These are phyloP conservation scores for Nanorana parkeri DNA, from an alignment of 2,113 vertebrate genomes.

Conservation along the genomic window DNA sequence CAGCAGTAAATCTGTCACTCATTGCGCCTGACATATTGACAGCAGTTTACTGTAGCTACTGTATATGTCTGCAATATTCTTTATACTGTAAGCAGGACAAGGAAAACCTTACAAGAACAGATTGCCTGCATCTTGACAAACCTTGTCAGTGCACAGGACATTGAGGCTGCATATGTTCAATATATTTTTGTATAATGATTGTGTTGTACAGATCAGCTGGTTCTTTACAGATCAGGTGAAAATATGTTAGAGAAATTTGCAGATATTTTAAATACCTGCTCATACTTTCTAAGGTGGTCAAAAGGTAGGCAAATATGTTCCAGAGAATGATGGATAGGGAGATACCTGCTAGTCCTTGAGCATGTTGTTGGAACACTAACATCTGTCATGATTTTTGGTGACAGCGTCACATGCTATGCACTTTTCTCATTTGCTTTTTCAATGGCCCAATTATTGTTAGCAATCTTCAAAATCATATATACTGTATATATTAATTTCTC, in stretches of 20 bases:
- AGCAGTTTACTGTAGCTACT: constrained; percentile 53
- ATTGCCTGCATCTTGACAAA: background rate
- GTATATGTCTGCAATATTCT: background rate
- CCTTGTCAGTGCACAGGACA: background rate
- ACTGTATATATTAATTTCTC: no score
- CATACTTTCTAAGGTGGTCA: no score
- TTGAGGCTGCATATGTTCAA: background rate
- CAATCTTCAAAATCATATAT: no score
- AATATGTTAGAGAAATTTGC: background rate
- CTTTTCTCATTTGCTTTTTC: no score
- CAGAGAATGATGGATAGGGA: no score
- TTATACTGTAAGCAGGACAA: background rate
- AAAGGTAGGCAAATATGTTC: no score
- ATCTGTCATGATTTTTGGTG: no score
- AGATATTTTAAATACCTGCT: background rate
- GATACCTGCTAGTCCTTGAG: no score
- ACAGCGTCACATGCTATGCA: no score
- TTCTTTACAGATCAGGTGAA: background rate
- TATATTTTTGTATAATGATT: background rate
- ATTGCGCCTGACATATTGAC: constrained; percentile 68
- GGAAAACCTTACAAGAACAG: background rate
- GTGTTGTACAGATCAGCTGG: background rate
- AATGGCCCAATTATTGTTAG: no score
- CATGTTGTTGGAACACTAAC: no score
- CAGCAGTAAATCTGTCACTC: constrained; percentile 67